phyloP scores from a whole-genome alignment of 2,113 vertebrate genomes.

The Dinomys branickii region DNA sequence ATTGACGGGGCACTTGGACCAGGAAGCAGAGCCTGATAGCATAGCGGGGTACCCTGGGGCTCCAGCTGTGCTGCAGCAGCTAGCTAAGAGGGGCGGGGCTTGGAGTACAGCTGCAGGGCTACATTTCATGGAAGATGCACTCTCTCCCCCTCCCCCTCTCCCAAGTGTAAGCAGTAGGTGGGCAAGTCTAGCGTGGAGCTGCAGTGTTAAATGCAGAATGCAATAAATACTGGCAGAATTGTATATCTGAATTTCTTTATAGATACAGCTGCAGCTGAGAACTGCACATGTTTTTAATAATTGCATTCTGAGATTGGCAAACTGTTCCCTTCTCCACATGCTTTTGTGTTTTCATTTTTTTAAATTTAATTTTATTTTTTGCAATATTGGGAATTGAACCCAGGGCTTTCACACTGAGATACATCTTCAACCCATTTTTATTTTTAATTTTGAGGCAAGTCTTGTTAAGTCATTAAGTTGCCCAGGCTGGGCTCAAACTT shows the following conservation, averaged over 20 bases:
- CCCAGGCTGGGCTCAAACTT: background rate
- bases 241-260: background rate
- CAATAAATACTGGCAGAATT: background rate
- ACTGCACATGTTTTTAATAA: background rate
- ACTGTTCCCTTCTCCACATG: background rate
- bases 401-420: background rate
- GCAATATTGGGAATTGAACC: background rate
- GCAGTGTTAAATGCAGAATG: background rate
- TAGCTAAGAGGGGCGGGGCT: background rate
- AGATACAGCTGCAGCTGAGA: background rate
- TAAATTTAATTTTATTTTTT: background rate
- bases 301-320: background rate
- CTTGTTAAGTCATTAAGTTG: background rate
- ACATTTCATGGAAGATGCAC: background rate
- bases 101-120: rapidly evolving
- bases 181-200: background rate
- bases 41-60: background rate
- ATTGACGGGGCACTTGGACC: background rate
- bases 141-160: background rate
- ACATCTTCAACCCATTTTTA: background rate
- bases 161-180: rapidly evolving
- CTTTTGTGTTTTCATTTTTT: background rate
- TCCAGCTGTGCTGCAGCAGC: background rate
- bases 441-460: background rate
- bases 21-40: background rate